A percentile compares a stretch with the other conserved stretches of the same genome.
Evolutionary conservation across 2,888 invertebrate genomes (phyloP).

Genomic region (Yponomeuta plumbellus): DNA sequence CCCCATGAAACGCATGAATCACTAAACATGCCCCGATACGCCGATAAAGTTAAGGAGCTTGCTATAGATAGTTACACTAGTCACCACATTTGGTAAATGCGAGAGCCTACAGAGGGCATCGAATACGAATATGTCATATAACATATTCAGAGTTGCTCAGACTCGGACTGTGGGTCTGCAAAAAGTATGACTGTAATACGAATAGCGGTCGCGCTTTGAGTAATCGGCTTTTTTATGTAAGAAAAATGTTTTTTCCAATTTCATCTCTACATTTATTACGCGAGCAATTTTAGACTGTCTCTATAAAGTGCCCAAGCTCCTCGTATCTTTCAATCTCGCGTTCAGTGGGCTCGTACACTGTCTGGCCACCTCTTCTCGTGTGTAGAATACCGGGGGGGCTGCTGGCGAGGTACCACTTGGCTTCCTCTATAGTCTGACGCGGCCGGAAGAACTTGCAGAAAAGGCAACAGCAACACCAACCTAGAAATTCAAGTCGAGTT

Average conservation of each 20-base stretch:
- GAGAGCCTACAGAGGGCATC: no score
- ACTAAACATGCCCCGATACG: no score
- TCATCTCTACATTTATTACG: conserved; percentile 3
- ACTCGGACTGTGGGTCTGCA: no score
- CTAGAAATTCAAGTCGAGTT: conserved; percentile 41
- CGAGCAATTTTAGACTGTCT: conserved; percentile 35
- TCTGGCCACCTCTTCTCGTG: conserved; percentile 40
- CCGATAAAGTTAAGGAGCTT: no score
- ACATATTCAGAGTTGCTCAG: no score
- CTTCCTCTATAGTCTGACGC: conserved; percentile 64
- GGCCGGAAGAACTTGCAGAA: conserved; percentile 78
- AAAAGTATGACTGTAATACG: no score
- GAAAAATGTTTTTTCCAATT: conserved; percentile 19
- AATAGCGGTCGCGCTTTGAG: no score
- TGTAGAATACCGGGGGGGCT: conserved; percentile 77
- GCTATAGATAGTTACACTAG: no score
- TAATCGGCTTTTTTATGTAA: neutral
- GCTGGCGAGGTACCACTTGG: conserved; percentile 68
- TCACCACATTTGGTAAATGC: no score
- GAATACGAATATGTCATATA: no score
- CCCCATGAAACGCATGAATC: no score
- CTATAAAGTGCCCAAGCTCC: conserved; percentile 73
- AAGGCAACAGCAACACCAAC: conserved; percentile 79
- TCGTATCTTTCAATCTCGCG: conserved; percentile 76
- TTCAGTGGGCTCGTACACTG: conserved; percentile 70